phyloP scores from a whole-genome alignment of 2,888 invertebrate species.

The Cephus runcator region DNA sequence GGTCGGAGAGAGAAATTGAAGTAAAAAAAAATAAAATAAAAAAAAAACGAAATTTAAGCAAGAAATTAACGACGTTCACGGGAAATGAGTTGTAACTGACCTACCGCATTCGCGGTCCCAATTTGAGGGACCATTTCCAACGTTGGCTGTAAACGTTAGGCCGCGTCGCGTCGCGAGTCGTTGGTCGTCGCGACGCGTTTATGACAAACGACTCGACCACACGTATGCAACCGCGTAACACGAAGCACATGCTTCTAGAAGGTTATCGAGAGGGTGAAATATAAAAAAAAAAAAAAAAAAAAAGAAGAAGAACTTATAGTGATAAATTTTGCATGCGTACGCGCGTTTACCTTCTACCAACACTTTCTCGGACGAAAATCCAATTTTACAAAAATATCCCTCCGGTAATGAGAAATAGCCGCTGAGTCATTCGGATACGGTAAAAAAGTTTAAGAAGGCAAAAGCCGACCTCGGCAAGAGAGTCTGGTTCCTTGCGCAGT shows the following conservation, averaged over 20 bases:
- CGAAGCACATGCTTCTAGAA: not conserved
- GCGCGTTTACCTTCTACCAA: not conserved
- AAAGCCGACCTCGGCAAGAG: constrained; percentile 26
- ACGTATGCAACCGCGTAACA: not conserved
- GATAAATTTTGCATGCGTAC: not conserved
- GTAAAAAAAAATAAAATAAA: too few species aligned
- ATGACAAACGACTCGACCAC: not conserved
- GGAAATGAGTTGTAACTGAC: constrained; percentile 57
- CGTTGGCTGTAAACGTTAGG: constrained; percentile 45
- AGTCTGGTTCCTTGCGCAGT: not conserved
- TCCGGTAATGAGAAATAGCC: constrained; percentile 61
- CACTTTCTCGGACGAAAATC: constrained; percentile 54
- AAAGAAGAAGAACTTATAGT: not conserved
- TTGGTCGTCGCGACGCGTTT: not conserved
- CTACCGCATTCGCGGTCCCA: constrained; percentile 60
- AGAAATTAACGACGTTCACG: not conserved
- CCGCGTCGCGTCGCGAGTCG: constrained; percentile 3
- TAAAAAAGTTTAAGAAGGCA: constrained; percentile 47
- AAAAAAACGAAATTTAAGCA: not conserved
- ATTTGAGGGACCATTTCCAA: constrained; percentile 63
- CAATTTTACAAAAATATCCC: constrained; percentile 64
- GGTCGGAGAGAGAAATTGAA: not conserved
- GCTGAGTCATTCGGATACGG: constrained; percentile 53
- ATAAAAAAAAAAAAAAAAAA: too few species aligned
- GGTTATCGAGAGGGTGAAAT: not conserved